Conservation (phyloP, 2,888 invertebrate genomes). For the Brenthis ino region DNA sequence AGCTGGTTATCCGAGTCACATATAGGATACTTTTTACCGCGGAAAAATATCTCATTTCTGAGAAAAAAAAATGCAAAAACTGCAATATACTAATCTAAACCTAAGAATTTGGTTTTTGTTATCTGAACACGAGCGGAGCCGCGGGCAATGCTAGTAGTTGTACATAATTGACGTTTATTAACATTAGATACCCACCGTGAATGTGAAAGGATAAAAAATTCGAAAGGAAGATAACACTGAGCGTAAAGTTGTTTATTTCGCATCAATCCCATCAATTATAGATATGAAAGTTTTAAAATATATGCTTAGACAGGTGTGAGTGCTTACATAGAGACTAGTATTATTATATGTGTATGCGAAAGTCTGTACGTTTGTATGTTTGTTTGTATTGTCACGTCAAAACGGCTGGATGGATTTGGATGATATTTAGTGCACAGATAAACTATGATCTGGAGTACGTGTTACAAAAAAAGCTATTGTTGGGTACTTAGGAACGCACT, state of each 20-base stretch:
- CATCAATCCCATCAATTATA: not conserved
- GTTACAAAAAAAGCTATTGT: too few species aligned
- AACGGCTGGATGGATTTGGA: not conserved
- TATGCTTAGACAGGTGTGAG: not conserved
- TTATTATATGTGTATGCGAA: not conserved
- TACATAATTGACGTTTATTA: too few species aligned
- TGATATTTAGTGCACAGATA: not conserved
- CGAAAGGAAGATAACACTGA: not conserved
- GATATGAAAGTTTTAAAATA: not conserved
- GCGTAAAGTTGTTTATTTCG: constrained; percentile 8
- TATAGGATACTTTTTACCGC: too few species aligned
- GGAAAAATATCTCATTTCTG: too few species aligned
- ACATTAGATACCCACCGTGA: not conserved
- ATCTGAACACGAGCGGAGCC: too few species aligned
- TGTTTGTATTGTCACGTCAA: not conserved
- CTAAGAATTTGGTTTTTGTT: too few species aligned
- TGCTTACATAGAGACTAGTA: not conserved
- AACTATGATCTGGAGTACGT: too few species aligned
- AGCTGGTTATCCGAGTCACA: too few species aligned
- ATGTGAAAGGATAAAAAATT: constrained; percentile 11
- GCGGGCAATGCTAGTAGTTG: too few species aligned
- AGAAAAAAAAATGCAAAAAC: too few species aligned
- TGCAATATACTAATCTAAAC: too few species aligned
- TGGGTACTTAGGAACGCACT: too few species aligned
- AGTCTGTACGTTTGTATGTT: not conserved